phyloP scores from a whole-genome alignment of 2,797 vertebrate genomes.

The Tolypeutes matacus region DNA sequence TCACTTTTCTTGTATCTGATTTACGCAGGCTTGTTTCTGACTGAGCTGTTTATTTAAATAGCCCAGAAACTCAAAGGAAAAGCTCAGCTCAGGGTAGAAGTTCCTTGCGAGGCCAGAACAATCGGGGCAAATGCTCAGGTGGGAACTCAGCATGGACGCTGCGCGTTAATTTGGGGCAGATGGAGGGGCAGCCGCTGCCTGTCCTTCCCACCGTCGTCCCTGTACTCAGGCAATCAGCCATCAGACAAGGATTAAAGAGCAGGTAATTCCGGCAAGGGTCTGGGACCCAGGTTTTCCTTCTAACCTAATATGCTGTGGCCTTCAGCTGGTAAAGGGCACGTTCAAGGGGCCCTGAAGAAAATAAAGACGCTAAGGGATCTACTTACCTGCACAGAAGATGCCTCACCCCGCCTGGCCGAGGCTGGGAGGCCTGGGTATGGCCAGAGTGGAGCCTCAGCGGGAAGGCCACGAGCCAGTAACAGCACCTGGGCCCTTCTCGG shows the following conservation, averaged over 20 bases:
- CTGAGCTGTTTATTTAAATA: slow-evolving; percentile 23
- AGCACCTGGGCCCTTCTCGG: not conserved
- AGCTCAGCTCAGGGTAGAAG: not conserved
- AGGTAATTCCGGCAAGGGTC: not conserved
- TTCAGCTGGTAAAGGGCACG: not conserved
- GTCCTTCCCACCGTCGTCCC: not conserved
- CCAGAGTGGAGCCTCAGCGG: not conserved
- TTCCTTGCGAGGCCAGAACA: not conserved
- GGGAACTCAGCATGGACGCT: not conserved
- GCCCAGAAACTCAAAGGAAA: slow-evolving; percentile 11
- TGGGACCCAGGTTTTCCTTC: not conserved
- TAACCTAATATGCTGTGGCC: not conserved
- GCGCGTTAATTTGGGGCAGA: not conserved
- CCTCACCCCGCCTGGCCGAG: not conserved
- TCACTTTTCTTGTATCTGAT: slow-evolving; percentile 14
- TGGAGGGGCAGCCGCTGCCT: not conserved
- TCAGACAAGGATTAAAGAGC: not conserved
- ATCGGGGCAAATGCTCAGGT: not conserved
- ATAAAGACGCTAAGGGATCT: not conserved
- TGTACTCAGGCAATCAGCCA: not conserved
- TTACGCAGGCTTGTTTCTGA: not conserved
- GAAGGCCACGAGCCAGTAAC: not conserved
- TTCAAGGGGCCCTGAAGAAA: not conserved
- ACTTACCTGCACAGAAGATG: not conserved
- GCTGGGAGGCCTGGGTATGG: not conserved